Conservation (phyloP, 2,113 vertebrate genomes). For the Zeus faber region DNA sequence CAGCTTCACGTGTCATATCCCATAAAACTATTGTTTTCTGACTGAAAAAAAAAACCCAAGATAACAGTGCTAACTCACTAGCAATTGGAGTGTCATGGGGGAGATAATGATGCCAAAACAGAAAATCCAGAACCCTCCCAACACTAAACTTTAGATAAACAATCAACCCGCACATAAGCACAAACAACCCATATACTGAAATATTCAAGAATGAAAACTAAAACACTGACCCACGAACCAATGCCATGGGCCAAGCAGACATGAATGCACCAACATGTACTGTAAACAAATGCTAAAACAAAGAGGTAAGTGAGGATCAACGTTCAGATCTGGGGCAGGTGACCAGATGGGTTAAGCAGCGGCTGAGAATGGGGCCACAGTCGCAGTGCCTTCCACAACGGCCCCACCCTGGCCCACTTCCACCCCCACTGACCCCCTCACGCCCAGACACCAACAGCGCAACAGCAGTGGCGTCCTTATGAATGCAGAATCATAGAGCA, state of each 20-base stretch:
- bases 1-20: too few species aligned
- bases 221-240: not conserved
- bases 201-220: too few species aligned
- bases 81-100: too few species aligned
- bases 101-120: too few species aligned
- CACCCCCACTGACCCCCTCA: not conserved
- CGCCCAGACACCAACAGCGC: not conserved
- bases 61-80: too few species aligned
- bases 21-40: too few species aligned
- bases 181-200: not conserved
- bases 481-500: not conserved
- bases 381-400: not conserved
- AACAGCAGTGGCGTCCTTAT: not conserved
- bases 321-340: conserved; percentile 12
- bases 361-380: not conserved
- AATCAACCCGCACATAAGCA: not conserved
- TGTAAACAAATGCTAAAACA: not conserved
- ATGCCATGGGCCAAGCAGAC: too few species aligned
- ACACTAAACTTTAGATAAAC: too few species aligned
- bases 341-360: conserved; percentile 8
- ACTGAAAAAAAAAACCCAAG: too few species aligned
- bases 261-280: not conserved
- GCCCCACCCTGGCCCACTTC: not conserved
- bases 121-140: too few species aligned
- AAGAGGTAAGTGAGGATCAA: not conserved